Percentiles rank a stretch among this genome's conserved stretches.
These are phyloP conservation scores for Tragelaphus strepsiceros DNA, from an alignment of 2,113 vertebrate species.

Conservation along the genomic window DNA sequence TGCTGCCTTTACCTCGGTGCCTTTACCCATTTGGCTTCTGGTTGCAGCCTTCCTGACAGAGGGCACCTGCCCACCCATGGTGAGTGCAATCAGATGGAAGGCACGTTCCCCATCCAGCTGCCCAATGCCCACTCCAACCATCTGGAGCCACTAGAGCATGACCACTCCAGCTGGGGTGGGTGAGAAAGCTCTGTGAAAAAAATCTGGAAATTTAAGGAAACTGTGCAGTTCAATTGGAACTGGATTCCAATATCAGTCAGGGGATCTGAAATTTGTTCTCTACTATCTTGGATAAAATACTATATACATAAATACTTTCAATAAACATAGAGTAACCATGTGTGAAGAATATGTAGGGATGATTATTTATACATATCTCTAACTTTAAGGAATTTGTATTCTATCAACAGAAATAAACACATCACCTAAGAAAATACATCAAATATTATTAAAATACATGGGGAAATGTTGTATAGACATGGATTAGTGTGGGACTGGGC, in stretches of 20 bases:
- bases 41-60: slow-evolving; percentile 59
- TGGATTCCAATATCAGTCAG: neutral
- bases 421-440: neutral
- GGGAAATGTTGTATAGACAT: neutral
- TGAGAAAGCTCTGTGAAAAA: neutral
- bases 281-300: neutral
- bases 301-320: neutral
- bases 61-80: slow-evolving; percentile 57
- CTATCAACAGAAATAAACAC: neutral
- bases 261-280: neutral
- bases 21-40: slow-evolving; percentile 49
- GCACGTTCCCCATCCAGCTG: slow-evolving; percentile 53
- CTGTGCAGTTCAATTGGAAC: neutral
- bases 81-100: slow-evolving; percentile 59
- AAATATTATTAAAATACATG: neutral
- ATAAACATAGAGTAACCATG: neutral
- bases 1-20: neutral
- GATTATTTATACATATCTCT: neutral
- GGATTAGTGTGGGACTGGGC: neutral
- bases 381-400: neutral
- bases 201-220: slow-evolving; percentile 16
- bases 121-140: slow-evolving; percentile 56
- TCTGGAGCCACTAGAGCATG: slow-evolving; percentile 57
- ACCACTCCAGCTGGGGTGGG: slow-evolving; percentile 40
- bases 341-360: neutral